These are phyloP conservation scores for Temnothorax longispinosus DNA, from an alignment of 1,140 invertebrate genomes.

Conservation along the genomic window DNA sequence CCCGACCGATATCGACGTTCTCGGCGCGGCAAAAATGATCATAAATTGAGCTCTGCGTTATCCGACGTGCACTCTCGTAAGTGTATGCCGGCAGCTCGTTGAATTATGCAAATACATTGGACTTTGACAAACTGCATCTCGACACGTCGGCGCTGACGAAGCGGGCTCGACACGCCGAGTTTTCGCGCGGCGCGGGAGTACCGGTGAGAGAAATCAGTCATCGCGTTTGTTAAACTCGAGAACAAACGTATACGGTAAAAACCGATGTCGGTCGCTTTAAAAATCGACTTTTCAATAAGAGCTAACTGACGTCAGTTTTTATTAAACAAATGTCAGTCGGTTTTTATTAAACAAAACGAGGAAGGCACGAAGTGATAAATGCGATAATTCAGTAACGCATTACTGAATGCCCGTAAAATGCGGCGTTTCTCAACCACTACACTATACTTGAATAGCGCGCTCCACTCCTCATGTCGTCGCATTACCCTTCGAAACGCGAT, in stretches of 20 bases:
- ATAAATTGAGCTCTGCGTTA: slow-evolving; percentile 52
- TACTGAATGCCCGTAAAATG: not conserved
- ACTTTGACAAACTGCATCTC: slow-evolving; percentile 59
- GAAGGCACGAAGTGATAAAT: not conserved
- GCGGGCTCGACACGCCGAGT: not conserved
- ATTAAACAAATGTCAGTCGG: slow-evolving; percentile 4
- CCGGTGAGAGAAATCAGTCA: not conserved
- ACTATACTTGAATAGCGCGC: not conserved
- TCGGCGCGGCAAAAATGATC: slow-evolving; percentile 49
- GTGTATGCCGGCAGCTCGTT: slow-evolving; percentile 50
- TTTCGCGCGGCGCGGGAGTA: slow-evolving; percentile 1
- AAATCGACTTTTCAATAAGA: not conserved
- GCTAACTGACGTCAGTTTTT: not conserved
- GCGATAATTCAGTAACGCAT: not conserved
- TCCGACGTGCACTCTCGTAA: slow-evolving; percentile 50
- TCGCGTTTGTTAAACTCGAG: not conserved
- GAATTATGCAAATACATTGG: slow-evolving; percentile 57
- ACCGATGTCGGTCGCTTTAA: not conserved
- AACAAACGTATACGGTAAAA: slow-evolving; percentile 4
- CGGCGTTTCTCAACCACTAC: not conserved
- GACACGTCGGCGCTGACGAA: slow-evolving; percentile 40
- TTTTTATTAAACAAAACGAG: not conserved
- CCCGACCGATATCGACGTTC: slow-evolving; percentile 47
- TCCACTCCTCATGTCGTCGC: not conserved
- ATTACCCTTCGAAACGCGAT: slow-evolving; percentile 10